Percentiles rank a stretch among this genome's conserved stretches.
Evolutionary conservation across 2,888 invertebrate species (phyloP).

Genomic region (Mythimna pallens): DNA sequence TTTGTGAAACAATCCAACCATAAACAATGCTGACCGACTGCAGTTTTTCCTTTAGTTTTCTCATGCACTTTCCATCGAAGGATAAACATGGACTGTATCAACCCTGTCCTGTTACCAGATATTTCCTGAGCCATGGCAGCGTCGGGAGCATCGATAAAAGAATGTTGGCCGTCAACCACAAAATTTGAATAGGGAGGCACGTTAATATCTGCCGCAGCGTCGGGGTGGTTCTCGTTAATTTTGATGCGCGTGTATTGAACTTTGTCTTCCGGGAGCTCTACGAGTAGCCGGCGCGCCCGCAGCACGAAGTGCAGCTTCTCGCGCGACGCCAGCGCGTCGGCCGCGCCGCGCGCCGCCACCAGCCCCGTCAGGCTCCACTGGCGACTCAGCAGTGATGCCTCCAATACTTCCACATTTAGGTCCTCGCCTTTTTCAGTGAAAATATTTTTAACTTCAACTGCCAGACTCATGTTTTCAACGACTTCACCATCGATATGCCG

Average conservation of each 20-base stretch:
- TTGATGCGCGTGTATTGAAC: conserved; percentile 80
- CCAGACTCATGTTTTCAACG: conserved; percentile 92
- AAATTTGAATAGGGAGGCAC: conserved; percentile 80
- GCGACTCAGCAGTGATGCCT: conserved; percentile 91
- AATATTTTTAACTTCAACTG: conserved; percentile 93
- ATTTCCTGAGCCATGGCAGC: conserved; percentile 58
- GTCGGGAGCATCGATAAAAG: conserved; percentile 75
- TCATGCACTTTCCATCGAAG: conserved; percentile 91
- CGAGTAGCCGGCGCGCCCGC: conserved; percentile 77
- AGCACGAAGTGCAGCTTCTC: conserved; percentile 84
- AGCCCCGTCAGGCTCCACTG: conserved; percentile 90
- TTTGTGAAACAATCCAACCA: conserved; percentile 91
- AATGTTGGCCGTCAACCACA: conserved; percentile 75
- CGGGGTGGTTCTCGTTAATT: conserved; percentile 74
- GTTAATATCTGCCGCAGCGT: conserved; percentile 72
- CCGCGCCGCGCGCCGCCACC: conserved; percentile 75
- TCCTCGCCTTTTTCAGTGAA: conserved; percentile 92
- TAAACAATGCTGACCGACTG: conserved; percentile 93
- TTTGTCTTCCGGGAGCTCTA: conserved; percentile 70
- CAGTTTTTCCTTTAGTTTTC: conserved; percentile 88
- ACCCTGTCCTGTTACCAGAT: conserved; percentile 69
- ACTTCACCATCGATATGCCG: conserved; percentile 76
- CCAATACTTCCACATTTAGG: conserved; percentile 90
- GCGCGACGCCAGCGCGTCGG: conserved; percentile 76
- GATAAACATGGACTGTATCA: conserved; percentile 86